Evolutionary conservation across 2,113 vertebrate species (phyloP), one percentile per base, ranked within the genome.

Genomic region (Phylloscopus trochilus): DNA sequence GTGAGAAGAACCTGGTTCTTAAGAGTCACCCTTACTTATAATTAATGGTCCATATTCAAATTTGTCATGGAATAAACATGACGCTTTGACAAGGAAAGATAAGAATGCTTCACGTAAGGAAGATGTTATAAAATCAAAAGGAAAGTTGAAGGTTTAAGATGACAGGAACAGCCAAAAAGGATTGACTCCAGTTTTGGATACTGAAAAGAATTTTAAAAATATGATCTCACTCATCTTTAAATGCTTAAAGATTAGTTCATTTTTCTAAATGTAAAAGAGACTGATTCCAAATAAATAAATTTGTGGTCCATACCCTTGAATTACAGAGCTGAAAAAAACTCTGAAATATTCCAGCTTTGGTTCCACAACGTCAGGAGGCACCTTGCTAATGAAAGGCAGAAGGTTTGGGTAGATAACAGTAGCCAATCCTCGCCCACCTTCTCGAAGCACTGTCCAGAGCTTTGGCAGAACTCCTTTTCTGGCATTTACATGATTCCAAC

Each of bases 401-500:
- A 99, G 97, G 94, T 99, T 99, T 37, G 99, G 99, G 90, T 98
- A 98, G 33, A 99, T 98, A 12, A 98, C 64, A 15, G 99, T 98
- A 47, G 99, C 99, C 87, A 99, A 94, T 56, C 99, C 99, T 83
- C 97, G 98, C 55, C 99, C 99, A 11, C 99, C 99, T 64, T 99
- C 99, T 89, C 97, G 98, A 76, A 99, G 97, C 11, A 99, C 87
- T 51, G 92, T 59, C 98, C 98, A 99, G 4, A 99, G 97, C 95
- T 99, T 99, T 15, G 99, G 99, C 51, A 99, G 96, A 85, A 99
- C 98, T 52, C 98, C 99, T 84, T 99, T 99, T 87, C 91, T 98
- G 47, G 98, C 98, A 95, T 98, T 99, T 19, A 99, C 99, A 39
- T 99, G 98, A 78, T 93, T 98, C 99, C 99, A 99, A 93, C 99